A percentile compares a stretch with the other conserved stretches of the same genome.
Evolutionary conservation across 2,113 vertebrate species (phyloP).

Genomic region (Nothocercus julius): DNA sequence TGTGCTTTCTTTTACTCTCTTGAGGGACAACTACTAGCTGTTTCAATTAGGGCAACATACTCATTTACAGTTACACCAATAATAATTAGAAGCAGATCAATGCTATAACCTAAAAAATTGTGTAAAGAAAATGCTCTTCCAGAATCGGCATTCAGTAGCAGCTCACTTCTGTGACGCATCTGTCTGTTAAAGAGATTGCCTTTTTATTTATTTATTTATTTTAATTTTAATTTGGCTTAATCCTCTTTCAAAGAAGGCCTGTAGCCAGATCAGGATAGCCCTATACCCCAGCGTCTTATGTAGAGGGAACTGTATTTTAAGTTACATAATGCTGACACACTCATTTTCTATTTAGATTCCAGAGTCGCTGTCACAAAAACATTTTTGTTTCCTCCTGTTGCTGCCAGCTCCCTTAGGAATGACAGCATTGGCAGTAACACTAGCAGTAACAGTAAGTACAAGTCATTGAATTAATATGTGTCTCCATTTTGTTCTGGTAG

Average conservation of each 20-base stretch:
- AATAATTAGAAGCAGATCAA: background rate
- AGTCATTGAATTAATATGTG: constrained; percentile 66
- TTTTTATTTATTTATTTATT: background rate
- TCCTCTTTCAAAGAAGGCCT: background rate
- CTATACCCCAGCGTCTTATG: background rate
- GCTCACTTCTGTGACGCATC: background rate
- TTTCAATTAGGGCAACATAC: background rate
- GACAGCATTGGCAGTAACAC: constrained; percentile 80
- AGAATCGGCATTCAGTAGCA: background rate
- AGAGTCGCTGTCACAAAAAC: constrained; percentile 82
- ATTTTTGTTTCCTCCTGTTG: constrained; percentile 84
- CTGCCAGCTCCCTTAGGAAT: constrained; percentile 85
- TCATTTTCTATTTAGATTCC: constrained; percentile 83
- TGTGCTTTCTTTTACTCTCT: background rate
- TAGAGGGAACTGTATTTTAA: constrained; percentile 52
- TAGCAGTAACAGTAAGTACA: constrained; percentile 82
- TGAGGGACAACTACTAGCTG: background rate
- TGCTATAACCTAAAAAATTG: background rate
- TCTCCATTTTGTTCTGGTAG: constrained; percentile 65
- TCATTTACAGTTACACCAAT: background rate
- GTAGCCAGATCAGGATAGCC: background rate
- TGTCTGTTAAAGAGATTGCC: background rate
- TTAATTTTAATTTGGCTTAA: background rate
- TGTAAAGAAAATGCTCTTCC: background rate
- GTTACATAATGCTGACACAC: constrained; percentile 68